Evolutionary conservation across 2,888 invertebrate genomes (phyloP), one percentile per base, ranked within the genome.

Genomic region (Drosophila formosana): DNA sequence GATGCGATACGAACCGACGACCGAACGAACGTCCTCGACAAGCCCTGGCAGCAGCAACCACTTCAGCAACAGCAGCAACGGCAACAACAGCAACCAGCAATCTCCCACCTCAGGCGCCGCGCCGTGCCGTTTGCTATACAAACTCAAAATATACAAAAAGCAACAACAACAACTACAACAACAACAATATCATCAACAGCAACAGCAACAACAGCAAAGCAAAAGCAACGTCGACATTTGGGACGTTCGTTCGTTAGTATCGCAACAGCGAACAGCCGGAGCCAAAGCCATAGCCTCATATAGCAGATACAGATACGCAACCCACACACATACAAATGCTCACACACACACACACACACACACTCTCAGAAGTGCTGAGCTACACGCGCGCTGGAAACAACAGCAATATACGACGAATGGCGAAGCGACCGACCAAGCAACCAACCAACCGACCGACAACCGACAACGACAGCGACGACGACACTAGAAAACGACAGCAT

Each of bases 211-310:
- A 34, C 66, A 37, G 5, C 4, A 37, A 13, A 65, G 53, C 72
- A 66, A 51, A 61, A 66, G 66, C 80, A 72, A 67, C 83, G 69
- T 63, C 84, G 83, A 86, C 88, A 86, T 84, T 84, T 88, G 86
- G 88, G 86, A 88, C 83, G 86, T 82, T 82, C 74, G 84, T 82
- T 78, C 63, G 87, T 82, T 84, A 72, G 88, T 85, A 88, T 79
- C 88, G 86, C 75, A 68, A 81, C 75, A 78, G 66, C 80, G 86
- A 80, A 71, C 87, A 70, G 88, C 79, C 79, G 75, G 70, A 76
- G 79, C 79, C 51, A 65, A 3, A 55, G 47, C 76, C 45, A 75
- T 67, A 74, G 79, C 72, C 69, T 63, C 82, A 69, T 43, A 69
- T 70, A 77, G 64, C 72, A 82, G 82, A 86, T 75, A 82, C 84